Evolutionary conservation across 23 tunicate genomes (phyloP), one percentile per base, ranked within the genome.

Genomic region (Styela clava): DNA sequence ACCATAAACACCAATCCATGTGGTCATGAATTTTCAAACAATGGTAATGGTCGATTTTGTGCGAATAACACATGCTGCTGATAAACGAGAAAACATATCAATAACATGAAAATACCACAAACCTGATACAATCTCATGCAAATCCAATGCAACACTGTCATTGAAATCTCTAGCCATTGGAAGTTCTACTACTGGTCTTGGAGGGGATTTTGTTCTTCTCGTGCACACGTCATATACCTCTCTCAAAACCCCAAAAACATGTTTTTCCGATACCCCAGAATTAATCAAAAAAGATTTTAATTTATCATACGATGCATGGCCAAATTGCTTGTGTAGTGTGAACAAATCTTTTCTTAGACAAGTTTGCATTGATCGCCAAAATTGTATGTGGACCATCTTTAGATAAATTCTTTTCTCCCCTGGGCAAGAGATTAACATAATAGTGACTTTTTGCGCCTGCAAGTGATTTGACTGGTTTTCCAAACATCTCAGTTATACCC

Each of bases 101-200:
- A 79, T 79, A 18, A 79, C 63, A 52, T 79, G 83, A 31, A 77
- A 77, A 77, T 77, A 77, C 81, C 81, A 77, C 33, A 77, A 52
- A 44, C 33, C 61, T 18, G 68, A 64, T 26, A 37, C 64, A 51
- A 77, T 26, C 24, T 77, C 81, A 61, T 77, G 81, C 22, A 77
- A 26, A 51, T 77, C 81, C 68, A 77, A 37, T 36, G 81, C 81
- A 5, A 77, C 81, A 12, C 65, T 52, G 2, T 31, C 61, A 79
- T 79, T 79, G 37, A 79, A 62, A 31, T 79, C 34, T 26, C 33
- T 31, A n/a, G 72, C 74, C 73, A 56, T 62, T 7, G 74, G 28
- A 9, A 79, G 33, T 30, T 51, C 83, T 22, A 64, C 83, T 5
- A 12, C 56, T 2, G 69, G 83, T 61, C 34, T 79, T 24, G 83